These are phyloP conservation scores for Dryobotodes eremita DNA, from an alignment of 2,888 invertebrate species.

Conservation along the genomic window DNA sequence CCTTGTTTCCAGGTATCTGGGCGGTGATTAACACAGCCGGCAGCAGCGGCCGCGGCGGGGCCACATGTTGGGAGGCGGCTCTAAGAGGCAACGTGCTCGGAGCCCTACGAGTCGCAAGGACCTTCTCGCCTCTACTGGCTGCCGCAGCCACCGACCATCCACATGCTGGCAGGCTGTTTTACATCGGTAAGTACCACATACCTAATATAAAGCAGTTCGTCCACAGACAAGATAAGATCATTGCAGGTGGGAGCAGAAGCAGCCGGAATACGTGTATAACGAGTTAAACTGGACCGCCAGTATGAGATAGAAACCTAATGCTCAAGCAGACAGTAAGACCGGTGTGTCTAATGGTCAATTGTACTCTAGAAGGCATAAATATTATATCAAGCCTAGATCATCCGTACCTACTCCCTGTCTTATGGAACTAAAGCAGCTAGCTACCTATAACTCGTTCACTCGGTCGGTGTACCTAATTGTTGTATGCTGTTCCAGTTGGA, in stretches of 20 bases:
- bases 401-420: neutral
- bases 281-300: neutral
- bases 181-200: constrained; percentile 87
- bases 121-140: constrained; percentile 94
- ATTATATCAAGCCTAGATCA: neutral
- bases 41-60: constrained; percentile 93
- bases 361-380: neutral
- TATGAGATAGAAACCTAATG: neutral
- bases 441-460: neutral
- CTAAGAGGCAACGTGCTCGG: constrained; percentile 93
- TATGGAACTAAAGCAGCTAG: neutral
- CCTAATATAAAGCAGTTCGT: neutral
- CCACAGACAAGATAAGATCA: neutral
- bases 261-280: neutral
- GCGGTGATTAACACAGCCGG: constrained; percentile 96
- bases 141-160: constrained; percentile 87
- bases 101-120: constrained; percentile 93
- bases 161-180: constrained; percentile 92
- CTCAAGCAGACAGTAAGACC: neutral
- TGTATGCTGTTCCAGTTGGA: neutral
- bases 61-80: constrained; percentile 93
- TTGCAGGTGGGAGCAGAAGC: neutral
- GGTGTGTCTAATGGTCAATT: neutral
- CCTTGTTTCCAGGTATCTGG: constrained; percentile 92
- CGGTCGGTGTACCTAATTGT: neutral